A percentile compares a stretch with the other conserved stretches of the same genome.
These are phyloP conservation scores for Rachycentron canadum DNA, from an alignment of 2,797 vertebrate species.

Conservation along the genomic window DNA sequence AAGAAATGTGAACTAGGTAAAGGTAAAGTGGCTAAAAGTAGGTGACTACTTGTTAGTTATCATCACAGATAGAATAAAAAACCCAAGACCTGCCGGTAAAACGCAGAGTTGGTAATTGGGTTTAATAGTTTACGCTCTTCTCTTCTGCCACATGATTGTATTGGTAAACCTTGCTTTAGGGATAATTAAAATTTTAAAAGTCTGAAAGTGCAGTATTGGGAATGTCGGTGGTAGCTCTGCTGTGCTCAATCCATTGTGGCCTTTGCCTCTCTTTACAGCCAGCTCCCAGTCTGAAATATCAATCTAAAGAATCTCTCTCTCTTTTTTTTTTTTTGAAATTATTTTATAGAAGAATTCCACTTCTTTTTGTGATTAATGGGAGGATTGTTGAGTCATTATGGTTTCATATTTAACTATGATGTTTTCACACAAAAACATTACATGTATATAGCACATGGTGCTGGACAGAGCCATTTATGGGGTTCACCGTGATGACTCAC, in stretches of 20 bases:
- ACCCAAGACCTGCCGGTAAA: background rate
- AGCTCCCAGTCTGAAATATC: conserved; percentile 2
- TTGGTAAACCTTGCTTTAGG: background rate
- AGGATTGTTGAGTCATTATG: conserved; percentile 7
- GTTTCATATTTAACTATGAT: background rate
- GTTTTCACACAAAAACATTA: background rate
- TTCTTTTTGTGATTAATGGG: conserved; percentile 9
- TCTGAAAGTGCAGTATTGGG: background rate
- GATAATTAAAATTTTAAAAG: background rate
- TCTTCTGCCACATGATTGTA: background rate
- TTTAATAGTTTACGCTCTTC: background rate
- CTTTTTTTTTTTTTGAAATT: background rate
- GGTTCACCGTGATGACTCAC: conserved; percentile 35
- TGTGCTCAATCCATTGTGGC: background rate
- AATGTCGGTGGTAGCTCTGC: conserved; percentile 1
- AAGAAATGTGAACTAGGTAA: no score
- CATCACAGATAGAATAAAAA: background rate
- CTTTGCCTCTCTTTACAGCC: conserved; percentile 53
- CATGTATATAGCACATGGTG: background rate
- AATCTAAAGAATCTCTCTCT: conserved; percentile 19
- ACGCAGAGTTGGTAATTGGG: background rate
- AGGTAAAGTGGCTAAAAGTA: no score
- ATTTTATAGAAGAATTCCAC: conserved; percentile 6
- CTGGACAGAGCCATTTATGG: conserved; percentile 18
- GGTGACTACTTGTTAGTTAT: no score